Conservation (phyloP, 2,888 invertebrate genomes). For the Mimachlamys varia region DNA sequence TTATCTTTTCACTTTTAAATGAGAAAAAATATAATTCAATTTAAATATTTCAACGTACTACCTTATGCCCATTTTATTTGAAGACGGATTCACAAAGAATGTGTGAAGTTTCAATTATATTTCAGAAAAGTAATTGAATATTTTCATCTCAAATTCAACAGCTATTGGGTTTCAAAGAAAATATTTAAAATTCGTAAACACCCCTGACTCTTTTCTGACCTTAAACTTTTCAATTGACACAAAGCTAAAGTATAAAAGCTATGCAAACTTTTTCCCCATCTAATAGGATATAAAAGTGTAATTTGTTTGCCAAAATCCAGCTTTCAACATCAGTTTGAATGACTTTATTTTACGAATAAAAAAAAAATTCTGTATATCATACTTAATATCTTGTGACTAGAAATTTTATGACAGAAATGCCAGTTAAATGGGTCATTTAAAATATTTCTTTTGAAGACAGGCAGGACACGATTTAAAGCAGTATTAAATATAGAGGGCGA, state of each 20-base stretch:
- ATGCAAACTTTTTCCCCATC: slow-evolving; percentile 32
- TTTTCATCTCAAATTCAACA: slow-evolving; percentile 36
- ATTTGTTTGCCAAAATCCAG: slow-evolving; percentile 36
- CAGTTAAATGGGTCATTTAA: slow-evolving; percentile 36
- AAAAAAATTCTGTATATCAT: slow-evolving; percentile 36
- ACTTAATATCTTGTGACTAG: slow-evolving; percentile 32
- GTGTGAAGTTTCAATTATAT: slow-evolving; percentile 36
- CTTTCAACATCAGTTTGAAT: slow-evolving; percentile 31
- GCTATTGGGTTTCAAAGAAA: slow-evolving; percentile 36
- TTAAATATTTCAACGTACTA: slow-evolving; percentile 31
- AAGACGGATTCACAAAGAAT: slow-evolving; percentile 23
- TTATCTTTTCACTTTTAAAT: background rate
- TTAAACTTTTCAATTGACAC: slow-evolving; percentile 32
- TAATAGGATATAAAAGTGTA: slow-evolving; percentile 31
- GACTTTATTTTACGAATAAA: slow-evolving; percentile 34
- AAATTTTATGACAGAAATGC: slow-evolving; percentile 33
- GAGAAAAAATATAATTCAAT: slow-evolving; percentile 34
- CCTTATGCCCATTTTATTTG: slow-evolving; percentile 20
- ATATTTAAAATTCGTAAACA: slow-evolving; percentile 36
- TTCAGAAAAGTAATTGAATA: slow-evolving; percentile 34
- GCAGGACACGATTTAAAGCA: slow-evolving; percentile 15
- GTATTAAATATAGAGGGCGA: background rate
- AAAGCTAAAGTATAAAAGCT: slow-evolving; percentile 27
- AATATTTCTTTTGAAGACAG: slow-evolving; percentile 34
- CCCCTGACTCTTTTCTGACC: slow-evolving; percentile 34